Conservation (phyloP, 2,797 vertebrate genomes). For the Somateria mollissima region DNA sequence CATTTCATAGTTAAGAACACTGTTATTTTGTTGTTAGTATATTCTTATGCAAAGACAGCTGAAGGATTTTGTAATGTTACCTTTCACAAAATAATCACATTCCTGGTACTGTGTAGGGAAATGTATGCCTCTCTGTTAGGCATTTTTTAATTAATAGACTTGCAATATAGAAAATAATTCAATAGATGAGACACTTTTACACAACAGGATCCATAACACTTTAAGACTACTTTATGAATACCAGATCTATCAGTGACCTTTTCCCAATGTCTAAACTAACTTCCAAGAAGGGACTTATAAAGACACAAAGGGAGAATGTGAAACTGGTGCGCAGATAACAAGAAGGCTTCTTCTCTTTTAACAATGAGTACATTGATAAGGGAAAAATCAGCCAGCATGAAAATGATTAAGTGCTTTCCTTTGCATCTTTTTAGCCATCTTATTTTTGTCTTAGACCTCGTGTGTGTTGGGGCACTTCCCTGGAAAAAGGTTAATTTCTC, state of each 20-base stretch:
- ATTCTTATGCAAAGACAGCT: neutral
- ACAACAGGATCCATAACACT: accelerated
- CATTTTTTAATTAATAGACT: neutral
- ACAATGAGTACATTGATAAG: neutral
- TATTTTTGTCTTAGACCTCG: neutral
- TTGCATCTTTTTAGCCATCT: neutral
- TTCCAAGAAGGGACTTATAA: neutral
- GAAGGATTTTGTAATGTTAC: neutral
- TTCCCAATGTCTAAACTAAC: neutral
- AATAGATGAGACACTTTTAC: neutral
- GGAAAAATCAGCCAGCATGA: neutral
- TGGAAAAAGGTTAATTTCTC: neutral
- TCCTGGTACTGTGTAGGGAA: neutral
- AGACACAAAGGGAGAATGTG: neutral
- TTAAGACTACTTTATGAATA: neutral
- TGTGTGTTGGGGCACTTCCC: neutral
- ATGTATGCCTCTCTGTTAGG: neutral
- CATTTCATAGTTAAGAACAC: neutral
- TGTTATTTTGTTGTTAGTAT: neutral
- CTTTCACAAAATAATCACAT: neutral
- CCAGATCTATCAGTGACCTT: neutral
- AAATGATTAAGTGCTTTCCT: neutral
- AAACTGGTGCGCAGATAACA: neutral
- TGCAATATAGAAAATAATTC: neutral
- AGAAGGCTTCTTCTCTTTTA: neutral